Evolutionary conservation across 2,113 vertebrate species (phyloP).

Genomic region (Burhinus bistriatus): DNA sequence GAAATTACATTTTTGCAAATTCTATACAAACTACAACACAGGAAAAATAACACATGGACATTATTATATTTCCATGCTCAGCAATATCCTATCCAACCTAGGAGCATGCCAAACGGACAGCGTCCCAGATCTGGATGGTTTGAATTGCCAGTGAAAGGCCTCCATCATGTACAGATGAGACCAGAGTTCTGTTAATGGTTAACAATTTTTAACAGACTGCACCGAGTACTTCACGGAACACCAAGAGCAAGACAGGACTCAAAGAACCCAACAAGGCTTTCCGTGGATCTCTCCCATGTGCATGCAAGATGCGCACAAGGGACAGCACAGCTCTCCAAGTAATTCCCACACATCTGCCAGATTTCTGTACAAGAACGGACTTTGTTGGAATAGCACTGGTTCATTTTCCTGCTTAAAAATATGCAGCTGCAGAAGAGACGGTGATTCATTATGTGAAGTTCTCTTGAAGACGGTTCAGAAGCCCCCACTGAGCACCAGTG

Average conservation of each 20-base stretch:
- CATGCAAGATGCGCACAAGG: rapidly evolving
- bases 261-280: neutral
- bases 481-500: neutral
- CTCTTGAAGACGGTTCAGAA: neutral
- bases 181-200: neutral
- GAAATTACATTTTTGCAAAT: neutral
- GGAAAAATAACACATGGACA: neutral
- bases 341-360: neutral
- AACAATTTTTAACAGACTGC: neutral
- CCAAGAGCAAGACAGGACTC: neutral
- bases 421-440: neutral
- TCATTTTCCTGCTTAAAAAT: neutral
- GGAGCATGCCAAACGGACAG: neutral
- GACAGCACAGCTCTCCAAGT: neutral
- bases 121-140: neutral
- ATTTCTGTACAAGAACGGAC: neutral
- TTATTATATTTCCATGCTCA: neutral
- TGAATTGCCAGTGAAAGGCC: neutral
- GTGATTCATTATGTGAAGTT: neutral
- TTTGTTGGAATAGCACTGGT: neutral
- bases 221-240: neutral
- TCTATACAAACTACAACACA: neutral
- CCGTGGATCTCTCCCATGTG: neutral
- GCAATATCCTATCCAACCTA: neutral
- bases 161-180: neutral